Conservation (phyloP, 2,888 invertebrate species). For the Darwinula stevensoni region DNA sequence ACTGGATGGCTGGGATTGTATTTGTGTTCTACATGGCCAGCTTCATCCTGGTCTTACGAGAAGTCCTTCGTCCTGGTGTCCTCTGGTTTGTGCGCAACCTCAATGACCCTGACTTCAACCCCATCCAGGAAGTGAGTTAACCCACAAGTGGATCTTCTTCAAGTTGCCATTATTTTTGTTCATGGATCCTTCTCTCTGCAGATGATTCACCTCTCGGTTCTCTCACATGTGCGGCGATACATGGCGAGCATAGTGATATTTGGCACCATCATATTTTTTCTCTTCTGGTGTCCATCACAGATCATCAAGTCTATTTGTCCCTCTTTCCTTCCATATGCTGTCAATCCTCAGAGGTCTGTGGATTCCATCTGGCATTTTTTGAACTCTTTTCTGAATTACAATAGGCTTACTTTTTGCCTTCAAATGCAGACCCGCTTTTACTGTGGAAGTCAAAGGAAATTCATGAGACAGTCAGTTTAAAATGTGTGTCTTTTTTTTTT, state of each 20-base stretch:
- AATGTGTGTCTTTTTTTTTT: no score
- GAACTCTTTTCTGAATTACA: no score
- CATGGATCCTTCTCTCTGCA: constrained; percentile 20
- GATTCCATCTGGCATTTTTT: no score
- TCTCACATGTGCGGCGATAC: constrained; percentile 62
- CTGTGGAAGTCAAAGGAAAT: no score
- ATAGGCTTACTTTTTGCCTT: no score
- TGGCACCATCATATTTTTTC: constrained; percentile 75
- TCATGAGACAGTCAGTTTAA: no score
- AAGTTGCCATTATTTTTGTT: constrained; percentile 6
- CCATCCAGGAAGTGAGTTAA: constrained; percentile 55
- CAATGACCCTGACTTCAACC: constrained; percentile 97
- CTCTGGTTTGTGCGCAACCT: constrained; percentile 92
- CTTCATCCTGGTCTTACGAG: constrained; percentile 64
- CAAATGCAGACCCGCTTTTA: no score
- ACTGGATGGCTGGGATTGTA: constrained; percentile 95
- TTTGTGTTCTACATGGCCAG: constrained; percentile 98
- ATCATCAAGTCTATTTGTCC: constrained; percentile 50
- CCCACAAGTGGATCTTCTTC: no score
- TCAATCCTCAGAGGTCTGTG: no score
- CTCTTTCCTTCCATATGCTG: constrained; percentile 76
- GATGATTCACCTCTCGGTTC: constrained; percentile 90
- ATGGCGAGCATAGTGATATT: constrained; percentile 82
- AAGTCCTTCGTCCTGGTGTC: constrained; percentile 83
- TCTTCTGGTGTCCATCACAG: constrained; percentile 81